Conservation (phyloP, 2,888 invertebrate species). For the Ornithoptera priamus region DNA sequence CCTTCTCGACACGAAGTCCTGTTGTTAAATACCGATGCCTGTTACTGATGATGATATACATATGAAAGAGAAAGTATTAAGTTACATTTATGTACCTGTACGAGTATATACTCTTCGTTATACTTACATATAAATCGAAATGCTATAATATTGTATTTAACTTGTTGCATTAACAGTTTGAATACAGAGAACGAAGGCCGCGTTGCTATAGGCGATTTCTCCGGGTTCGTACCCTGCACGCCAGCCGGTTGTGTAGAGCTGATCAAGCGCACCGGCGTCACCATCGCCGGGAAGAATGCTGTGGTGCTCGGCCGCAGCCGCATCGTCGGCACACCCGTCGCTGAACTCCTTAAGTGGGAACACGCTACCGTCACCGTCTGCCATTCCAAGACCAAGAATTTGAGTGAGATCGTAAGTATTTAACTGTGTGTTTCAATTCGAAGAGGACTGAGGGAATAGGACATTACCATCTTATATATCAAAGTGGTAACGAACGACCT, state of each 20-base stretch:
- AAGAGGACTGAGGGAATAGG: too few species aligned
- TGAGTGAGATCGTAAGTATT: constrained; percentile 84
- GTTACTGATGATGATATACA: too few species aligned
- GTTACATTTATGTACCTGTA: too few species aligned
- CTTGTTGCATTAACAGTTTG: constrained; percentile 75
- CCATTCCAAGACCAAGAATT: constrained; percentile 94
- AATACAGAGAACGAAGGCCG: constrained; percentile 97
- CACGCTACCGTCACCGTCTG: constrained; percentile 98
- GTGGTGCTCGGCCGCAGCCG: constrained; percentile 98
- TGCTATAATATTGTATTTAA: not conserved
- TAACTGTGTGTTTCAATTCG: not conserved
- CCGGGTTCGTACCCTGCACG: constrained; percentile 97
- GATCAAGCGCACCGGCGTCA: constrained; percentile 88
- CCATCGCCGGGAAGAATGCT: constrained; percentile 90
- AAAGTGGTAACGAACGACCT: not conserved
- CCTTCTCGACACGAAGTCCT: too few species aligned
- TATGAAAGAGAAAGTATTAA: too few species aligned
- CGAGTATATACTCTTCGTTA: too few species aligned
- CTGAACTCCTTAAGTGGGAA: constrained; percentile 97
- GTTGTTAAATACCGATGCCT: too few species aligned
- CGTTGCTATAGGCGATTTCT: constrained; percentile 92
- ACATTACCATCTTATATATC: too few species aligned
- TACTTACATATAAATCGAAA: too few species aligned
- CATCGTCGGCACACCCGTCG: constrained; percentile 97
- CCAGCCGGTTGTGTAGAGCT: constrained; percentile 97